Percentiles rank a stretch among this genome's conserved stretches.
phyloP scores from a whole-genome alignment of 2,113 vertebrate species.

The Rattus rattus region DNA sequence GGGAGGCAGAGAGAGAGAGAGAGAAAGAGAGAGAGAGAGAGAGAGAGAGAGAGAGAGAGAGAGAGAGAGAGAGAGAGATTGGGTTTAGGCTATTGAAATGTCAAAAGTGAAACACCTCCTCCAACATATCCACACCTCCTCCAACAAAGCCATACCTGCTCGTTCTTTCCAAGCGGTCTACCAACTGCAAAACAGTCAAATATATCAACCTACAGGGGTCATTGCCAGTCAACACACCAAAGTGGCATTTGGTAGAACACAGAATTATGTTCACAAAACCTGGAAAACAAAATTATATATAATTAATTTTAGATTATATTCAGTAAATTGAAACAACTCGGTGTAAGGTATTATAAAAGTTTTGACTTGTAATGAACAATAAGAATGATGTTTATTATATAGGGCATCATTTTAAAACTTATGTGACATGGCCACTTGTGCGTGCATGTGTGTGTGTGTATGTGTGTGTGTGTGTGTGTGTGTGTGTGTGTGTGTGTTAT shows the following conservation, averaged over 20 bases:
- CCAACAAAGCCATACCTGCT: background rate
- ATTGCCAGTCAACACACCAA: background rate
- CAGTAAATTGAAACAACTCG: background rate
- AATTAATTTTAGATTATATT: constrained; percentile 14
- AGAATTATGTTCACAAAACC: background rate
- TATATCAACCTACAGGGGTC: background rate
- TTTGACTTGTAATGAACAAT: background rate
- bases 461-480: background rate
- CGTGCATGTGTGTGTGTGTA: fast-evolving
- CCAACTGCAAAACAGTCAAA: background rate
- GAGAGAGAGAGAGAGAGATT: background rate
- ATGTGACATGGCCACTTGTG: background rate
- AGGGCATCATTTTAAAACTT: background rate
- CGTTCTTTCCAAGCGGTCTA: background rate
- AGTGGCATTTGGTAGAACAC: background rate
- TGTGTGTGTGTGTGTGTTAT: background rate
- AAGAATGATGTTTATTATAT: background rate
- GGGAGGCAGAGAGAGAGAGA: fast-evolving
- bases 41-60: background rate
- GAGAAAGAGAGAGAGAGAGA: fast-evolving
- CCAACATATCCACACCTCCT: background rate
- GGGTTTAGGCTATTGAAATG: background rate
- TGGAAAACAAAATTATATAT: background rate
- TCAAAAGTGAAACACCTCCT: background rate
- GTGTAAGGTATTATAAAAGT: background rate